A percentile compares a stretch with the other conserved stretches of the same genome.
phyloP scores from a whole-genome alignment of 2,113 vertebrate genomes.

The Trematocara unimaculatum region DNA sequence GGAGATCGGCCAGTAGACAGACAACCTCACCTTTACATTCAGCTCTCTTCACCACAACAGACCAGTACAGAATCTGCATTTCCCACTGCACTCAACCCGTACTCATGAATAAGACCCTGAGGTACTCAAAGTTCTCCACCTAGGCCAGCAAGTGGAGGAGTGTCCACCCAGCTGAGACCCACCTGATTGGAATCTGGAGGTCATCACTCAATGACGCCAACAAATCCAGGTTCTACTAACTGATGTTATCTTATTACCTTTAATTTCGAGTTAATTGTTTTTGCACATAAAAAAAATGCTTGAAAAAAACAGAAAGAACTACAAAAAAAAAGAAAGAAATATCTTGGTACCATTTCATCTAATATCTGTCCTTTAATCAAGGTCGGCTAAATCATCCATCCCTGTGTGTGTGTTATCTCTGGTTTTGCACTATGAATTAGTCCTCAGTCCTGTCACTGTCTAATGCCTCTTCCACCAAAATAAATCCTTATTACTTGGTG shows the following conservation, averaged over 20 bases:
- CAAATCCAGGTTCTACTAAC: not conserved
- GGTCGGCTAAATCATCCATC: fast-evolving
- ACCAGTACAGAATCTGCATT: not conserved
- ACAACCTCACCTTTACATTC: not conserved
- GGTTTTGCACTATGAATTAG: not conserved
- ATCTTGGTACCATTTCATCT: not conserved
- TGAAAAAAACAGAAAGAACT: not conserved
- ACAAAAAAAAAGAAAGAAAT: not conserved
- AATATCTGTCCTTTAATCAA: fast-evolving
- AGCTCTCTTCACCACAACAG: not conserved
- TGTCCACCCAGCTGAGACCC: not conserved
- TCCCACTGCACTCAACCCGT: not conserved
- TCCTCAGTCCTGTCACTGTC: not conserved
- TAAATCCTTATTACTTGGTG: not conserved
- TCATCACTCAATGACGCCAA: not conserved
- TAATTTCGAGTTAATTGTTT: not conserved
- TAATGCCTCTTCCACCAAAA: not conserved
- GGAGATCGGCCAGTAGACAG: not conserved
- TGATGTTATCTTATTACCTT: fast-evolving
- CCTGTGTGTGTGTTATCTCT: not conserved
- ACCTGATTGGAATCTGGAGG: not conserved
- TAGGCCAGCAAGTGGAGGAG: not conserved
- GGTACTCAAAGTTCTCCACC: not conserved
- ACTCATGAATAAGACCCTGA: not conserved
- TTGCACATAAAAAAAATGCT: not conserved